phyloP scores from a whole-genome alignment of 2,797 vertebrate species.

The Iguana delicatissima region DNA sequence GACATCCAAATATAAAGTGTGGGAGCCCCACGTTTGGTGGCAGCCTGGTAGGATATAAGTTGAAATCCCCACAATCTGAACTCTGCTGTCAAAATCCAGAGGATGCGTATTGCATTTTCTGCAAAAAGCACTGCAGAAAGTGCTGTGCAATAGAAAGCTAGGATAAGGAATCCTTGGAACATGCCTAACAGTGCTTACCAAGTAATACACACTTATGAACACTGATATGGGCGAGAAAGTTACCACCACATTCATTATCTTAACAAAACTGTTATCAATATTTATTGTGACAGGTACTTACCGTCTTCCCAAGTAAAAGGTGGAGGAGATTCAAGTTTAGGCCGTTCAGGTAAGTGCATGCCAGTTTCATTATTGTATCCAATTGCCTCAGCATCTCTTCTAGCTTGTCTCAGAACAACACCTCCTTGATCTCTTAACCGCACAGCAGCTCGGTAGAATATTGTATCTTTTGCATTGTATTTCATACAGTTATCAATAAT shows the following conservation, averaged over 20 bases:
- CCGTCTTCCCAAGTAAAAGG: conserved; percentile 98
- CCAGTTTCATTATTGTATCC: conserved; percentile 91
- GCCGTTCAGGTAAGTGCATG: conserved; percentile 90
- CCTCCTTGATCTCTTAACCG: conserved; percentile 95
- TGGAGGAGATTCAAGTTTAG: conserved; percentile 83
- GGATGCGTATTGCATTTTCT: not conserved
- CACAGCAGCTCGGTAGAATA: conserved; percentile 93
- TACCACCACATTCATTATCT: not conserved
- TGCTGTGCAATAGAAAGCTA: not conserved
- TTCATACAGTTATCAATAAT: conserved; percentile 97
- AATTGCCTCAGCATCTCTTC: conserved; percentile 87
- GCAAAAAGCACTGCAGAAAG: not conserved
- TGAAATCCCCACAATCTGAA: not conserved
- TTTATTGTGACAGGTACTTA: conserved; percentile 74
- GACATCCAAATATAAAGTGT: too few species aligned
- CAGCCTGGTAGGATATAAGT: too few species aligned
- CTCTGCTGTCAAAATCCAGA: not conserved
- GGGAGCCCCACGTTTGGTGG: too few species aligned
- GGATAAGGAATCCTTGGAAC: not conserved
- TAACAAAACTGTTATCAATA: not conserved
- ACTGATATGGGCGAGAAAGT: not conserved
- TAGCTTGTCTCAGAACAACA: conserved; percentile 90
- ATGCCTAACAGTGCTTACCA: not conserved
- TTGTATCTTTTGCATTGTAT: conserved; percentile 97
- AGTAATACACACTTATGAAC: not conserved